Percentiles rank a stretch among this genome's conserved stretches.
These are phyloP conservation scores for Camponotus vicinus DNA, from an alignment of 1,140 invertebrate species.

Conservation along the genomic window DNA sequence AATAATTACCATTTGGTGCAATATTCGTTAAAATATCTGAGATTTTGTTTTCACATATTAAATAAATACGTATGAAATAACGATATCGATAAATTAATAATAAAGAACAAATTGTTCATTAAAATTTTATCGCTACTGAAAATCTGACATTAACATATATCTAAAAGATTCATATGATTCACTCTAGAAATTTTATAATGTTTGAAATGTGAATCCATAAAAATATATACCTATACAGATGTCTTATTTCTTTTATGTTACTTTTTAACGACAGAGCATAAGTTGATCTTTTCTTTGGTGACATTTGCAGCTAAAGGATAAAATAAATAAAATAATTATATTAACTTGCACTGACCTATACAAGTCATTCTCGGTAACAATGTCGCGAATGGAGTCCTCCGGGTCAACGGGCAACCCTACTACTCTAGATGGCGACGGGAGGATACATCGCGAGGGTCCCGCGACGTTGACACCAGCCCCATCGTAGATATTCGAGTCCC, in stretches of 20 bases:
- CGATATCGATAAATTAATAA: not conserved
- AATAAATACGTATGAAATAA: no score
- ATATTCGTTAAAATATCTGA: not conserved
- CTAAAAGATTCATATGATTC: not conserved
- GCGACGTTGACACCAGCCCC: slow-evolving; percentile 1
- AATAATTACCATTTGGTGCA: no score
- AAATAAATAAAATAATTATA: no score
- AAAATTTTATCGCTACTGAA: not conserved
- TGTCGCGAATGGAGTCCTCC: slow-evolving; percentile 89
- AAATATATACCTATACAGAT: not conserved
- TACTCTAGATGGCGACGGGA: slow-evolving; percentile 66
- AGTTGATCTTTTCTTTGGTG: no score
- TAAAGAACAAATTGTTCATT: not conserved
- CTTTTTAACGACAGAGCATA: no score
- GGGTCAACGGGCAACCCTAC: slow-evolving; percentile 84
- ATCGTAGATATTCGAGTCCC: slow-evolving; percentile 71
- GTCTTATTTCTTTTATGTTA: no score
- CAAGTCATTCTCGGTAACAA: slow-evolving; percentile 89
- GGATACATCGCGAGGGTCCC: slow-evolving; percentile 29
- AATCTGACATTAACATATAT: not conserved
- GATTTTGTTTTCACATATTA: no score
- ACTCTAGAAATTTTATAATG: not conserved
- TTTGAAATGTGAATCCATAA: not conserved
- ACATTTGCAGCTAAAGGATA: no score
- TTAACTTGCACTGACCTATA: slow-evolving; percentile 85